A percentile compares a stretch with the other conserved stretches of the same genome.
Conservation (phyloP, 1,140 invertebrate species). For the Triops cancriformis region DNA sequence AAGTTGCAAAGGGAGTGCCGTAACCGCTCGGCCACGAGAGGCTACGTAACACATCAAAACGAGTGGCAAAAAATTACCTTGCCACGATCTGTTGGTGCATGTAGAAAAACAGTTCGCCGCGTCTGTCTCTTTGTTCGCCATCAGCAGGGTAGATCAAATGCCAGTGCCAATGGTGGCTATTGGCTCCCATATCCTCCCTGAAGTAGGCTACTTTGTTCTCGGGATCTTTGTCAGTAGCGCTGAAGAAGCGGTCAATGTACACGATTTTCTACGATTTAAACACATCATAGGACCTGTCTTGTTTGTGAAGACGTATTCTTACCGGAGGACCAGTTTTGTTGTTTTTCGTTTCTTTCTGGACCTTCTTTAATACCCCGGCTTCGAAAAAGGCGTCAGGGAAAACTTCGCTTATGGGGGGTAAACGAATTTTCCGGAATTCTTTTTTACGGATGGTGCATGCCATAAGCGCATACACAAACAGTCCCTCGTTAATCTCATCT, state of each 20-base stretch:
- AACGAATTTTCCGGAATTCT: conserved; percentile 29
- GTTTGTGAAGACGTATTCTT: neutral
- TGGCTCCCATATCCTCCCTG: conserved; percentile 59
- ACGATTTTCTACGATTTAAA: conserved; percentile 13
- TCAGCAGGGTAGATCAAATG: conserved; percentile 68
- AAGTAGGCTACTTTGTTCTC: conserved; percentile 67
- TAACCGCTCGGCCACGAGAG: no score
- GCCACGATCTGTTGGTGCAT: conserved; percentile 61
- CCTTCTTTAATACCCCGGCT: neutral
- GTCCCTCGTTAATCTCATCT: conserved; percentile 30
- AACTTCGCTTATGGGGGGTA: conserved; percentile 32
- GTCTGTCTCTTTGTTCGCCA: conserved; percentile 53
- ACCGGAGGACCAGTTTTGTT: neutral
- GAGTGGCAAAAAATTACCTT: conserved; percentile 38
- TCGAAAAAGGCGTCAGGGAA: conserved; percentile 31
- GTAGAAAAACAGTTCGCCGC: conserved; percentile 63
- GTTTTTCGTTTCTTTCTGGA: neutral
- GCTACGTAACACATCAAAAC: no score
- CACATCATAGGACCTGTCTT: neutral
- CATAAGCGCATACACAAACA: conserved; percentile 32
- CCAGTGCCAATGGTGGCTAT: conserved; percentile 70
- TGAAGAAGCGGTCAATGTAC: conserved; percentile 25
- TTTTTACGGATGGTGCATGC: conserved; percentile 24
- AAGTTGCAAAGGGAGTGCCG: no score
- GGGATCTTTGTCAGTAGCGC: conserved; percentile 58